A percentile compares a stretch with the other conserved stretches of the same genome.
Evolutionary conservation across 2,888 invertebrate species (phyloP).

Genomic region (Drosophila nr. perissopoda): DNA sequence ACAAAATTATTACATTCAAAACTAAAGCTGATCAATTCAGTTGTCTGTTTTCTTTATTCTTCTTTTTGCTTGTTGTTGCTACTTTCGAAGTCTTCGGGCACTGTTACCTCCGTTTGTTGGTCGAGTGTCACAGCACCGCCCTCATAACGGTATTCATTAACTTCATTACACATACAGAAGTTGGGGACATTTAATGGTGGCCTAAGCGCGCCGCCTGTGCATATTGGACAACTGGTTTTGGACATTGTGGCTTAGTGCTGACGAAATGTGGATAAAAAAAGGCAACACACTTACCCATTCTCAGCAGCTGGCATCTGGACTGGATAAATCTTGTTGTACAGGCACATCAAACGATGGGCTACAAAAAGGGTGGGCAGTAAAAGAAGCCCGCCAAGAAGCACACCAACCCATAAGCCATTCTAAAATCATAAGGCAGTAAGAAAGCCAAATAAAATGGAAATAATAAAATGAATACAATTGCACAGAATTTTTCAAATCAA

Average conservation of each 20-base stretch:
- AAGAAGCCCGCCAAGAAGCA: conserved; percentile 92
- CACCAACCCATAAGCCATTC: conserved; percentile 97
- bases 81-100: background rate
- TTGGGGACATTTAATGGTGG: too few species aligned
- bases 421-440: conserved; percentile 77
- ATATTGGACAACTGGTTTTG: background rate
- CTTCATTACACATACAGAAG: background rate
- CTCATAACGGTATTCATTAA: background rate
- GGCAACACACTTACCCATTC: conserved; percentile 48
- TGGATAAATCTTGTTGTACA: conserved; percentile 94
- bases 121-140: background rate
- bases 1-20: too few species aligned
- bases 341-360: conserved; percentile 91
- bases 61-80: too few species aligned
- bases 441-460: background rate
- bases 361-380: conserved; percentile 93
- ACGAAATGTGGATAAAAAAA: background rate
- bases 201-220: background rate
- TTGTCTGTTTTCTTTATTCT: too few species aligned
- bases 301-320: conserved; percentile 71
- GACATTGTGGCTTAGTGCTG: background rate
- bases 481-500: too few species aligned
- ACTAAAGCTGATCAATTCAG: too few species aligned
- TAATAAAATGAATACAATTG: too few species aligned
- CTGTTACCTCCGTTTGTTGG: background rate